phyloP scores from a whole-genome alignment of 2,797 vertebrate genomes.

The Galagoides demidoff region DNA sequence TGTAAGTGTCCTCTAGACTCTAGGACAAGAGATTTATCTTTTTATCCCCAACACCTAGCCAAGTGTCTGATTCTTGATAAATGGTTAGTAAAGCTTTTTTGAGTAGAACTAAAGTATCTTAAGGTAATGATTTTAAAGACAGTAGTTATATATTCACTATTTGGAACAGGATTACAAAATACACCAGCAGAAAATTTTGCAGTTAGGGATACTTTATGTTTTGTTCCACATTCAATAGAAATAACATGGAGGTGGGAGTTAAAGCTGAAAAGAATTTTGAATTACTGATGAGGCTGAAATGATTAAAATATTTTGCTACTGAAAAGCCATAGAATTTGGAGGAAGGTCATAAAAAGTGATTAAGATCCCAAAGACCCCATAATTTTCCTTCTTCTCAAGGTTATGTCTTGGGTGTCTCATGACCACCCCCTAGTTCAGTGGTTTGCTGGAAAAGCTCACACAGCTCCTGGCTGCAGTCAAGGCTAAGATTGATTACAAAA shows the following conservation, averaged over 20 bases:
- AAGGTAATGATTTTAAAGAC: conserved; percentile 39
- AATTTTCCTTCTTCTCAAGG: background rate
- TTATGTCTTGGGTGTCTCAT: background rate
- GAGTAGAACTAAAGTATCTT: background rate
- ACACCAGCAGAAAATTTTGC: conserved; percentile 45
- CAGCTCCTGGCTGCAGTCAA: background rate
- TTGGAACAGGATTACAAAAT: conserved; percentile 7
- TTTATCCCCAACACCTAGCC: background rate
- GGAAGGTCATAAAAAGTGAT: background rate
- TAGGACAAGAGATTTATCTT: background rate
- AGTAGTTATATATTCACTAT: background rate
- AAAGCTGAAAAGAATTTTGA: conserved; percentile 6
- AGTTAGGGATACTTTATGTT: conserved; percentile 10
- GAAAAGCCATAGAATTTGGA: background rate
- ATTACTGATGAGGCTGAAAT: background rate
- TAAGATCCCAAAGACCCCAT: background rate
- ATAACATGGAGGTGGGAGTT: background rate
- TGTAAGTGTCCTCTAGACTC: background rate
- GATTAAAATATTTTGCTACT: background rate
- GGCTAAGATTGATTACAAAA: background rate
- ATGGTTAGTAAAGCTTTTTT: conserved; percentile 28
- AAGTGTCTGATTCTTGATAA: background rate
- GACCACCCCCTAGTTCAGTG: background rate
- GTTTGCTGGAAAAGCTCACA: background rate
- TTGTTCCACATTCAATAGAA: conserved; percentile 37